Conservation (phyloP, 2,113 vertebrate genomes). For the Chloropsis hardwickii region DNA sequence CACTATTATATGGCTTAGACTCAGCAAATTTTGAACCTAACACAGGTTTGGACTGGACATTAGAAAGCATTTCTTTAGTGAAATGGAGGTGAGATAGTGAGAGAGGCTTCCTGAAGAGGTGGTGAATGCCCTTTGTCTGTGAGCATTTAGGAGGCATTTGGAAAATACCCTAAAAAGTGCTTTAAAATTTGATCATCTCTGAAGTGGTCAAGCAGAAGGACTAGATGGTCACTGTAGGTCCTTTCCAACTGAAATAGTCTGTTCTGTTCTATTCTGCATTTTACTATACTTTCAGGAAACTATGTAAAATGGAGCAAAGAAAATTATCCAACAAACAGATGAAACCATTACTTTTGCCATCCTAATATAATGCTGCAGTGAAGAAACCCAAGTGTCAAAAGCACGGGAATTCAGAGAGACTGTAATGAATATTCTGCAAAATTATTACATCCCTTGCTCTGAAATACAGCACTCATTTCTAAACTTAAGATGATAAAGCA, state of each 20-base stretch:
- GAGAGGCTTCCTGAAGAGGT: background rate
- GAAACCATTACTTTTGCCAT: background rate
- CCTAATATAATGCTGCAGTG: background rate
- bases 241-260: background rate
- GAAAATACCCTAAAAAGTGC: background rate
- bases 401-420: background rate
- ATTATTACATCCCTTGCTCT: background rate
- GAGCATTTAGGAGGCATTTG: background rate
- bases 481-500: background rate
- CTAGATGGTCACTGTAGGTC: too few relatives aligned
- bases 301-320: background rate
- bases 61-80: background rate
- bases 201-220: background rate
- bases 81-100: background rate
- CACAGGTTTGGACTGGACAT: background rate
- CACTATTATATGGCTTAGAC: background rate
- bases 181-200: background rate
- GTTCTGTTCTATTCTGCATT: background rate
- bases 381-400: background rate
- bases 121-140: fast-evolving
- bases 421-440: background rate
- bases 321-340: background rate
- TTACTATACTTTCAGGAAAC: background rate
- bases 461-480: background rate
- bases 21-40: background rate